Conservation (phyloP, 64 coral and sea anemone species). For the Montipora capricornis region DNA sequence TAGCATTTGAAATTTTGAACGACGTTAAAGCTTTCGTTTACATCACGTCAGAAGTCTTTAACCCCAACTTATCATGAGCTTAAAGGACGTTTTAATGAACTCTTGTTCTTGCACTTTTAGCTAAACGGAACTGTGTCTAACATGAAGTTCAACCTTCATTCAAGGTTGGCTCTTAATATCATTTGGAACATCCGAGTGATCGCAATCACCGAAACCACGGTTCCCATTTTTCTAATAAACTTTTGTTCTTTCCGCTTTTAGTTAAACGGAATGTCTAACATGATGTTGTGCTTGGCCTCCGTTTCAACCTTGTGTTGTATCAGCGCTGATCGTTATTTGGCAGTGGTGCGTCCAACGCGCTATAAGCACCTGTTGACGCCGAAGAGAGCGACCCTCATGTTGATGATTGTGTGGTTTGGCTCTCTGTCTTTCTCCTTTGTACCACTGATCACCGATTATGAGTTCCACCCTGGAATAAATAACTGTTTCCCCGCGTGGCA, state of each 20-base stretch:
- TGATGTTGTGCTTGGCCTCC: conserved; percentile 75
- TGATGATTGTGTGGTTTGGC: conserved; percentile 57
- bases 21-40: too few species aligned
- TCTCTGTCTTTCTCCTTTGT: conserved; percentile 65
- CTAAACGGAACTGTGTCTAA: conserved; percentile 47
- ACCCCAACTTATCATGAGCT: too few species aligned
- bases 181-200: too few species aligned
- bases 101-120: too few species aligned
- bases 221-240: background rate
- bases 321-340: conserved; percentile 90
- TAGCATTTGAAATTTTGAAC: too few species aligned
- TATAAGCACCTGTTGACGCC: conserved; percentile 75
- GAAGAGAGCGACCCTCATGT: conserved; percentile 60
- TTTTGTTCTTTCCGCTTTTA: conserved; percentile 5
- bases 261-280: conserved; percentile 89
- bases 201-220: too few species aligned
- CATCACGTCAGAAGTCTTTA: too few species aligned
- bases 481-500: conserved; percentile 87
- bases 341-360: conserved; percentile 88
- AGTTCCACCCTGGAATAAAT: conserved; percentile 79
- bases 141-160: too few species aligned
- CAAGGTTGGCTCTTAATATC: too few species aligned
- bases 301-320: conserved; percentile 91
- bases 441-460: conserved; percentile 74
- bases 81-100: too few species aligned